These are phyloP conservation scores for Nomada ferruginata DNA, from an alignment of 2,888 invertebrate species.

Conservation along the genomic window DNA sequence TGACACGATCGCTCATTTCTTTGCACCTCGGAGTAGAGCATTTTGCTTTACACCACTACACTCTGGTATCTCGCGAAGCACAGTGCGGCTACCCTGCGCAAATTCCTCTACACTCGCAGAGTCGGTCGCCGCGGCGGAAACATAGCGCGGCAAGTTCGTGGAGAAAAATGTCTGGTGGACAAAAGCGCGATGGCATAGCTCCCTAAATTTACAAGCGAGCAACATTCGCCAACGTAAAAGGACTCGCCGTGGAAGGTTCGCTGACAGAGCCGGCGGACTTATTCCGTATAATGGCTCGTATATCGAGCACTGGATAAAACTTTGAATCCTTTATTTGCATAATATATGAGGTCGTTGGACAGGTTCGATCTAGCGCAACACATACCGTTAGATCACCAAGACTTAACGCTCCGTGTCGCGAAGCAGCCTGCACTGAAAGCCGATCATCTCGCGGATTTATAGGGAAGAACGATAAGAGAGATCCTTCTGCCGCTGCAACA, in stretches of 20 bases:
- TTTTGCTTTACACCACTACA: background rate
- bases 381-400: slow-evolving; percentile 20
- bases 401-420: slow-evolving; percentile 8
- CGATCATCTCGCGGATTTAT: slow-evolving; percentile 51
- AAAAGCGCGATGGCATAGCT: slow-evolving; percentile 12
- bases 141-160: slow-evolving; percentile 6
- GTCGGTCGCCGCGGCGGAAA: background rate
- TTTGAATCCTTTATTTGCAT: slow-evolving; percentile 73
- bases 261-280: slow-evolving; percentile 30
- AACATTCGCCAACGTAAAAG: slow-evolving; percentile 30
- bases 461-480: slow-evolving; percentile 26
- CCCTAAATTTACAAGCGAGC: slow-evolving; percentile 41
- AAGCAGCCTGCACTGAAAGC: slow-evolving; percentile 30
- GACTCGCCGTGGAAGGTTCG: slow-evolving; percentile 21
- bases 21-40: background rate
- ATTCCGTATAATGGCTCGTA: slow-evolving; percentile 73
- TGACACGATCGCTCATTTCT: background rate
- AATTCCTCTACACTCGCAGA: slow-evolving; percentile 13
- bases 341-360: slow-evolving; percentile 68
- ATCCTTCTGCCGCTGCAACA: background rate
- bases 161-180: slow-evolving; percentile 22
- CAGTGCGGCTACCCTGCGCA: background rate
- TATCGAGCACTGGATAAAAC: slow-evolving; percentile 68
- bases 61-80: background rate
- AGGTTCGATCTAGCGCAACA: slow-evolving; percentile 10